Conservation (phyloP, 2,113 vertebrate species). For the Ochotona princeps region DNA sequence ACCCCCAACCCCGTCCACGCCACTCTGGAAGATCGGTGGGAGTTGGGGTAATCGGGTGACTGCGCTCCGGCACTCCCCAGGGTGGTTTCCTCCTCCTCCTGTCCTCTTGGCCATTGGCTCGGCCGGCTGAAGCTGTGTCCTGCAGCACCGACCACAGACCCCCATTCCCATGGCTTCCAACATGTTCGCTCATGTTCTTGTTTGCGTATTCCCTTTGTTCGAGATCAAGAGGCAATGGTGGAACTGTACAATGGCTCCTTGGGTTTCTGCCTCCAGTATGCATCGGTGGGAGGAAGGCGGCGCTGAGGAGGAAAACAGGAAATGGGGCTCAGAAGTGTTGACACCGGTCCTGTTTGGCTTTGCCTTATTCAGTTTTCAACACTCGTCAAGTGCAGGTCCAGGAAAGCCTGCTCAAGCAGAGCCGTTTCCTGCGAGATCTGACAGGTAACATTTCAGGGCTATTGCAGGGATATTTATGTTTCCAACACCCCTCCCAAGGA, state of each 20-base stretch:
- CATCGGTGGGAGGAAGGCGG: too few relatives aligned
- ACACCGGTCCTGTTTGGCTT: not conserved
- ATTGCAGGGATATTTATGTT: not conserved
- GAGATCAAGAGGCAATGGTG: not conserved
- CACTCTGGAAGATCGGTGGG: not conserved
- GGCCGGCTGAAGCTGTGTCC: not conserved
- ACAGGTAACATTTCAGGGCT: slow-evolving; percentile 52
- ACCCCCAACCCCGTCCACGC: too few relatives aligned
- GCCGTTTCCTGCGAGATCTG: slow-evolving; percentile 38
- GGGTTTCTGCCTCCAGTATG: rapidly evolving
- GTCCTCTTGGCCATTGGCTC: not conserved
- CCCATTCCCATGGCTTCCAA: not conserved
- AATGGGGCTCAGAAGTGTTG: not conserved
- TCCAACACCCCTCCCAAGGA: slow-evolving; percentile 50
- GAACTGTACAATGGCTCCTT: rapidly evolving
- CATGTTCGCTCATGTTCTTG: rapidly evolving
- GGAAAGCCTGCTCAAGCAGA: slow-evolving; percentile 38
- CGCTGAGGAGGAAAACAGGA: not conserved
- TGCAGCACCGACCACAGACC: not conserved
- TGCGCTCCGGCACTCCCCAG: not conserved
- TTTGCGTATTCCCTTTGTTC: not conserved
- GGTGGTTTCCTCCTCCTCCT: not conserved
- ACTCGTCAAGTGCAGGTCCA: slow-evolving; percentile 22
- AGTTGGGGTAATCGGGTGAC: not conserved
- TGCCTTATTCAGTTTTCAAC: slow-evolving; percentile 37